Conservation (phyloP, 2,888 invertebrate species). For the Marronus borbonicus region DNA sequence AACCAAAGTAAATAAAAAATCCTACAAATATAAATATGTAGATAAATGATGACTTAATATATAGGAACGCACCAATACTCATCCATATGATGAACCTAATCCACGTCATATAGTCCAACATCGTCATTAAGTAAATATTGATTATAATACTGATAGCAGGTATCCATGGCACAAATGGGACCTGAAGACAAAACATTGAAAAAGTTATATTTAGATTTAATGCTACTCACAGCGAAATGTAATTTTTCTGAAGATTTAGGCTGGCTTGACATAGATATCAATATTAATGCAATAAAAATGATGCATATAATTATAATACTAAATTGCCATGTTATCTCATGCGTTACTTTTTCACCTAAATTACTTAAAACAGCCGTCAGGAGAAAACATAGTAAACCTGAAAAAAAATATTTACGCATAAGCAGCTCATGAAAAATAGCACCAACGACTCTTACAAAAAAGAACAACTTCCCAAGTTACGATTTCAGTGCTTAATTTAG, state of each 20-base stretch:
- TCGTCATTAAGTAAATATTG: conserved; percentile 89
- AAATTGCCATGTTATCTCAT: conserved; percentile 65
- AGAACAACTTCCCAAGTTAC: conserved; percentile 71
- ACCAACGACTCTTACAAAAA: conserved; percentile 69
- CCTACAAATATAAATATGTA: conserved; percentile 37
- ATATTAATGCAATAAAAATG: conserved; percentile 67
- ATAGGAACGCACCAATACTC: conserved; percentile 73
- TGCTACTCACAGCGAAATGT: conserved; percentile 74
- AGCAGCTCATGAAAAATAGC: background rate
- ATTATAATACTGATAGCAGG: conserved; percentile 87
- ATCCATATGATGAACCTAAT: conserved; percentile 87
- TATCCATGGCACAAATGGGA: conserved; percentile 87
- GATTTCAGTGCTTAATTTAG: conserved; percentile 69
- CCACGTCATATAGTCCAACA: conserved; percentile 86
- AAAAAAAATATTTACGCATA: conserved; percentile 10
- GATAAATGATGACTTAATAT: background rate
- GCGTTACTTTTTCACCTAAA: conserved; percentile 63
- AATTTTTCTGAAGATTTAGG: conserved; percentile 77
- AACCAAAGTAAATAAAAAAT: conserved; percentile 80
- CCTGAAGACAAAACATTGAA: conserved; percentile 71
- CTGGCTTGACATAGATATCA: conserved; percentile 75
- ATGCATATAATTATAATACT: conserved; percentile 64
- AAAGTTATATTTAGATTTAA: background rate
- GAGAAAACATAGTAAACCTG: conserved; percentile 65
- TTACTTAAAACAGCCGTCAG: conserved; percentile 65